Evolutionary conservation across 1,140 invertebrate genomes (phyloP).

Genomic region (Polypedilum pembai): DNA sequence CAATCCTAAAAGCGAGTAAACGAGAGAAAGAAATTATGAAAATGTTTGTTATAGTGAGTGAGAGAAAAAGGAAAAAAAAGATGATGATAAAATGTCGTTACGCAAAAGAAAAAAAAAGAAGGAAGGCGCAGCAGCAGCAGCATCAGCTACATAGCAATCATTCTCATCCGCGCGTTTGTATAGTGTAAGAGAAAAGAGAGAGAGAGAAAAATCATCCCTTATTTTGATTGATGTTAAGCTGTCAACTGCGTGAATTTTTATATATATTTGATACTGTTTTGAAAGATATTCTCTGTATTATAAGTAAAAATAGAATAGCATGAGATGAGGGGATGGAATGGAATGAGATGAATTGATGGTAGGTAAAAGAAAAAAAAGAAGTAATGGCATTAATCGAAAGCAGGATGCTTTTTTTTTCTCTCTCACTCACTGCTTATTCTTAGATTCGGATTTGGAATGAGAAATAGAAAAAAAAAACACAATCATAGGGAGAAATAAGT

Average conservation of each 20-base stretch:
- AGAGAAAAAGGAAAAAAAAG: not conserved
- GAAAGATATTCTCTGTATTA: conserved; percentile 15
- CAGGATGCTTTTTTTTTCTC: not conserved
- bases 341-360: conserved; percentile 9
- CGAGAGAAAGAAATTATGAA: not conserved
- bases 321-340: not conserved
- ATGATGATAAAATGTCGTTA: conserved; percentile 28
- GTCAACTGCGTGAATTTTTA: conserved; percentile 25
- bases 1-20: not conserved
- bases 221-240: conserved; percentile 23
- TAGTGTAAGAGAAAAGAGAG: not conserved
- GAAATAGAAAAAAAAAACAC: not conserved
- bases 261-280: conserved; percentile 28
- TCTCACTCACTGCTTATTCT: too few species aligned
- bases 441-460: not conserved
- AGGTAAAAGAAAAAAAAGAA: not conserved
- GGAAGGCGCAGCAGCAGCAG: not conserved
- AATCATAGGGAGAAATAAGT: not conserved
- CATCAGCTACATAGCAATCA: not conserved
- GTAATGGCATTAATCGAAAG: conserved; percentile 17
- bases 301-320: conserved; percentile 19
- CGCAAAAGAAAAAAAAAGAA: not conserved
- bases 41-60: too few species aligned
- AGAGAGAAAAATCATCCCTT: conserved; percentile 25
- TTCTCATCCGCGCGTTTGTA: not conserved